Evolutionary conservation across 2,888 invertebrate species (phyloP).

Genomic region (Listrodromus nycthemerus): DNA sequence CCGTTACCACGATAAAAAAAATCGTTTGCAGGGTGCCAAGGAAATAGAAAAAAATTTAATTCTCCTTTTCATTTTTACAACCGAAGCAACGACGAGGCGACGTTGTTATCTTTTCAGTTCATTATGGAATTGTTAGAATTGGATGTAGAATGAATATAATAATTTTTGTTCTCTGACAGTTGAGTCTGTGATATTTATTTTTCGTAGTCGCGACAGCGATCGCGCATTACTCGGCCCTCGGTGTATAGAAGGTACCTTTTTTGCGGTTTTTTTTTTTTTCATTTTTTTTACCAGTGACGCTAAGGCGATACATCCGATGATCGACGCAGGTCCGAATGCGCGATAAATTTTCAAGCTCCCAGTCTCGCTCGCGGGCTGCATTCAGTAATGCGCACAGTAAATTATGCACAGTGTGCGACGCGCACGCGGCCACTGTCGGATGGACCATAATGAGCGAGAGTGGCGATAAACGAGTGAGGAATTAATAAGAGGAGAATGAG

Average conservation of each 20-base stretch:
- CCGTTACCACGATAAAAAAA: no score
- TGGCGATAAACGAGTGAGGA: constrained; percentile 49
- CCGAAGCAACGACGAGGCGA: no score
- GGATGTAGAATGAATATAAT: no score
- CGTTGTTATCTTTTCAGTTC: no score
- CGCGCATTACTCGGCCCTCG: not conserved
- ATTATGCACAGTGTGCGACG: constrained; percentile 13
- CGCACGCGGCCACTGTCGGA: constrained; percentile 22
- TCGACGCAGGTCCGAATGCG: not conserved
- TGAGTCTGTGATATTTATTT: no score
- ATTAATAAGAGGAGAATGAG: constrained; percentile 1
- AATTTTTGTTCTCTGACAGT: no score
- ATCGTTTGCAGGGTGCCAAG: no score
- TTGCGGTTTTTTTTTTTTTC: not conserved
- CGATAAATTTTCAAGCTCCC: not conserved
- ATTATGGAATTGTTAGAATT: no score
- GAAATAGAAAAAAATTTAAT: no score
- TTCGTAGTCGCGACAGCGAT: not conserved
- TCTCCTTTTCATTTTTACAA: no score
- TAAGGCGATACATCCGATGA: not conserved
- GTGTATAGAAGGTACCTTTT: not conserved
- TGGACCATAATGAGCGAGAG: constrained; percentile 52
- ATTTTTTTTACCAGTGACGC: not conserved
- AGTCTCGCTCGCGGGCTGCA: not conserved
- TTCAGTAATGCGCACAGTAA: constrained; percentile 3